phyloP scores from a whole-genome alignment of 2,113 vertebrate genomes.

The Entomyzon cyanotis region DNA sequence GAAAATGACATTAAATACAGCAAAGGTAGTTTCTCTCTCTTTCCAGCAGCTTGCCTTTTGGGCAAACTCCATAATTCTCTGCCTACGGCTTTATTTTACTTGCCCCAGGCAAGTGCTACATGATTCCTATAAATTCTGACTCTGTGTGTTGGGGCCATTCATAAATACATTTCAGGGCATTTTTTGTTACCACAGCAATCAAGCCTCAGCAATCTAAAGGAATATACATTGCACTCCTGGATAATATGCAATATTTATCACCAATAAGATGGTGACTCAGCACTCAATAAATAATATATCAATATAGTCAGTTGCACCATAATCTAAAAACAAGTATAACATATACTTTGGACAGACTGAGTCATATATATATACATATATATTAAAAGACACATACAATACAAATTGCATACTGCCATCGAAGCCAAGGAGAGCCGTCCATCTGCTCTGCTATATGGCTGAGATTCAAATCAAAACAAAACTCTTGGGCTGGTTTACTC shows the following conservation, averaged over 20 bases:
- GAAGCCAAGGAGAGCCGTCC: conserved; percentile 59
- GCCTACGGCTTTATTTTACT: conserved; percentile 60
- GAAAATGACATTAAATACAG: conserved; percentile 28
- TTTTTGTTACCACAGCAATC: conserved; percentile 74
- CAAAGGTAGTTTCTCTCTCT: conserved; percentile 55
- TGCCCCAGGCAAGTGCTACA: conserved; percentile 66
- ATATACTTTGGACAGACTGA: conserved; percentile 72
- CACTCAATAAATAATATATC: conserved; percentile 85
- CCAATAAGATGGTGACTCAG: conserved; percentile 76
- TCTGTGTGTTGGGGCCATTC: conserved; percentile 44
- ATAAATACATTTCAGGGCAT: conserved; percentile 75
- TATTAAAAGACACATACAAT: conserved; percentile 68
- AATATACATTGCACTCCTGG: conserved; percentile 82
- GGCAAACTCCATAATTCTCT: not conserved
- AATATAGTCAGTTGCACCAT: conserved; percentile 79
- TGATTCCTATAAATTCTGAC: conserved; percentile 30
- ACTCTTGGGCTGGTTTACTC: conserved; percentile 42
- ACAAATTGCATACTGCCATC: conserved; percentile 75
- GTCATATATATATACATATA: conserved; percentile 69
- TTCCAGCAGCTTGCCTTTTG: not conserved
- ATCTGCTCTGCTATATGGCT: conserved; percentile 58
- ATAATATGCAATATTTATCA: conserved; percentile 76
- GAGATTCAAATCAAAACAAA: conserved; percentile 48
- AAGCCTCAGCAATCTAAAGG: conserved; percentile 81
- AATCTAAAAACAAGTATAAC: conserved; percentile 78